A percentile compares a stretch with the other conserved stretches of the same genome.
Conservation (phyloP, 2,888 invertebrate genomes). For the Incurvaria masculella region DNA sequence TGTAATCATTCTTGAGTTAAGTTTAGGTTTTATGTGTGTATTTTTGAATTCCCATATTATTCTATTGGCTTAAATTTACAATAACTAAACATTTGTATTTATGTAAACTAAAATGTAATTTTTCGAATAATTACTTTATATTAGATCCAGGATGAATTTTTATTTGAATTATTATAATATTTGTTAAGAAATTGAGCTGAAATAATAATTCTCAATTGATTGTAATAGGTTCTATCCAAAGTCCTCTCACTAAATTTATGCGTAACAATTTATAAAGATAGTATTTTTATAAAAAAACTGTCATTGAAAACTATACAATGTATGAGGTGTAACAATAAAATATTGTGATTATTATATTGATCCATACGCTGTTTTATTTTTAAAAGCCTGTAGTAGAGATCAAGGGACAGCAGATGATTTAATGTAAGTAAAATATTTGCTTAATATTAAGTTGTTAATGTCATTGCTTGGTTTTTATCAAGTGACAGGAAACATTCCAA, state of each 20-base stretch:
- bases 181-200: slow-evolving; percentile 7
- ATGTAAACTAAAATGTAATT: slow-evolving; percentile 38
- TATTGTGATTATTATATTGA: slow-evolving; percentile 6
- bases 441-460: slow-evolving; percentile 1
- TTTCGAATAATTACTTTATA: slow-evolving; percentile 29
- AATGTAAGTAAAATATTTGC: slow-evolving; percentile 8
- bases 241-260: background rate
- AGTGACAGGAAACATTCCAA: slow-evolving; percentile 53
- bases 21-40: no score
- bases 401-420: background rate
- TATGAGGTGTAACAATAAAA: slow-evolving; percentile 2
- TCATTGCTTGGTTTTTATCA: slow-evolving; percentile 17
- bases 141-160: background rate
- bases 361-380: slow-evolving; percentile 5
- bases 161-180: background rate
- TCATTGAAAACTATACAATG: background rate
- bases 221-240: slow-evolving; percentile 1
- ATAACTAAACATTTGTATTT: slow-evolving; percentile 31
- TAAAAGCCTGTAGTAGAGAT: background rate
- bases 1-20: no score
- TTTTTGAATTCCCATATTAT: no score
- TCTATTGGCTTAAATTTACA: no score
- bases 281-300: background rate
- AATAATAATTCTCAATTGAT: slow-evolving; percentile 4
- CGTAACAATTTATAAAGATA: background rate